Conservation (phyloP, 2,797 vertebrate genomes). For the Sebastes taczanowskii region DNA sequence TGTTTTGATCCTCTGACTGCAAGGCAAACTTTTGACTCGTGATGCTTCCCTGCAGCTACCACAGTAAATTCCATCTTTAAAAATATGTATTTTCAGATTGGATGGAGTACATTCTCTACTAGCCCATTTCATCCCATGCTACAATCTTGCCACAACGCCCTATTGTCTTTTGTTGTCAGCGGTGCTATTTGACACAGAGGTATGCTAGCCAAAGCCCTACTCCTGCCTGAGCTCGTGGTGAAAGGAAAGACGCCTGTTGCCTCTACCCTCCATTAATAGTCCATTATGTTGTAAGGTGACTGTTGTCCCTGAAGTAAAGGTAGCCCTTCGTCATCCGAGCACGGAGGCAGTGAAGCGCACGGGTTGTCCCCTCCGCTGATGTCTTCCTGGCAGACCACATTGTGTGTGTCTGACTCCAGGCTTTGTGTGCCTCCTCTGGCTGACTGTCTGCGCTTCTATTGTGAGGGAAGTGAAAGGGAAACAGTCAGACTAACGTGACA, state of each 20-base stretch:
- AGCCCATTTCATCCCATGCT: constrained; percentile 6
- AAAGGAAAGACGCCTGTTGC: constrained; percentile 69
- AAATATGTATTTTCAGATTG: neutral
- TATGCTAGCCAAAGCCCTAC: constrained; percentile 9
- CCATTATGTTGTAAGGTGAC: constrained; percentile 75
- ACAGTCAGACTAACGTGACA: constrained; percentile 19
- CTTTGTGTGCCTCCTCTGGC: constrained; percentile 37
- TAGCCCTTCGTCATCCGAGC: constrained; percentile 68
- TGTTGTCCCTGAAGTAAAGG: constrained; percentile 65
- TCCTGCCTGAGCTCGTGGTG: constrained; percentile 24
- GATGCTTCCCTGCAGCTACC: neutral
- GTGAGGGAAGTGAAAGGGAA: constrained; percentile 39
- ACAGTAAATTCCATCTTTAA: neutral
- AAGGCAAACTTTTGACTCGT: neutral
- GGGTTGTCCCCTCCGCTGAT: constrained; percentile 36
- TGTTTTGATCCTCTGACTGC: neutral
- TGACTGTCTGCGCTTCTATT: constrained; percentile 15
- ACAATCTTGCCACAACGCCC: neutral
- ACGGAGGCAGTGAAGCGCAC: constrained; percentile 38
- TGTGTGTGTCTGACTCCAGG: constrained; percentile 49
- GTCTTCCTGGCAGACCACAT: constrained; percentile 50
- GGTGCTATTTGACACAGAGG: constrained; percentile 50
- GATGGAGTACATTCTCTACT: neutral
- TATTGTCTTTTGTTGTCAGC: constrained; percentile 29
- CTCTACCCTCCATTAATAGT: constrained; percentile 74